Evolutionary conservation across 2,113 vertebrate species (phyloP).

Genomic region (Noctilio leporinus): DNA sequence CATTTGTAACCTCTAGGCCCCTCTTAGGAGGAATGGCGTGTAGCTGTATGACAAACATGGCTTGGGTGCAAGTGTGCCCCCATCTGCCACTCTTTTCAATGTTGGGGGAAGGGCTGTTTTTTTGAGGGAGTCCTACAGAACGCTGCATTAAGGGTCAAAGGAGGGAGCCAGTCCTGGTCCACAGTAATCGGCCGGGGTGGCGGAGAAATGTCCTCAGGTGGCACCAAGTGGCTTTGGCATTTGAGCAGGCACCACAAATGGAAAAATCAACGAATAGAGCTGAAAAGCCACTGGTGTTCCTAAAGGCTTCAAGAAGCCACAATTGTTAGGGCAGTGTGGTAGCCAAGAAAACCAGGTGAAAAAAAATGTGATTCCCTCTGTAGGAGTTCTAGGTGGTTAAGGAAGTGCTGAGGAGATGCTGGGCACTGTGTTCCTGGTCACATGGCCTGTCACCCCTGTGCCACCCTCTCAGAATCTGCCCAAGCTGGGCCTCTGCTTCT

Average conservation of each 20-base stretch:
- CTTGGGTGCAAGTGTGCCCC: too few species aligned
- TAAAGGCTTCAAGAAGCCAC: neutral
- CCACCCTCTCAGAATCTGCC: neutral
- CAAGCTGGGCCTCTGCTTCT: neutral
- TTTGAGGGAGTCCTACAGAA: neutral
- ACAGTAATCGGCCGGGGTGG: rapidly evolving
- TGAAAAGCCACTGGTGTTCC: neutral
- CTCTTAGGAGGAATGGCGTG: neutral
- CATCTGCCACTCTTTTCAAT: rapidly evolving
- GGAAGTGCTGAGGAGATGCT: neutral
- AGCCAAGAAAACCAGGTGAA: neutral
- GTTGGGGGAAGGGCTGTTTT: neutral
- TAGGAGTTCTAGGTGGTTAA: neutral
- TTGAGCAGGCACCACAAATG: neutral
- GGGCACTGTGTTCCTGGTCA: neutral
- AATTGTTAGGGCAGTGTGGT: neutral
- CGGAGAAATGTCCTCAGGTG: neutral
- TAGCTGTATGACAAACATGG: rapidly evolving
- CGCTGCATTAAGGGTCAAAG: neutral
- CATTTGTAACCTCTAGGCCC: rapidly evolving
- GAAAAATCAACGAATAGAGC: neutral
- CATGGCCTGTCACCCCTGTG: neutral
- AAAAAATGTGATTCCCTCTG: neutral
- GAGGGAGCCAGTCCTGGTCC: neutral
- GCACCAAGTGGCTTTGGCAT: neutral